Percentiles rank a stretch among this genome's conserved stretches.
These are phyloP conservation scores for Acronicta aceris DNA, from an alignment of 2,888 invertebrate genomes.

Conservation along the genomic window DNA sequence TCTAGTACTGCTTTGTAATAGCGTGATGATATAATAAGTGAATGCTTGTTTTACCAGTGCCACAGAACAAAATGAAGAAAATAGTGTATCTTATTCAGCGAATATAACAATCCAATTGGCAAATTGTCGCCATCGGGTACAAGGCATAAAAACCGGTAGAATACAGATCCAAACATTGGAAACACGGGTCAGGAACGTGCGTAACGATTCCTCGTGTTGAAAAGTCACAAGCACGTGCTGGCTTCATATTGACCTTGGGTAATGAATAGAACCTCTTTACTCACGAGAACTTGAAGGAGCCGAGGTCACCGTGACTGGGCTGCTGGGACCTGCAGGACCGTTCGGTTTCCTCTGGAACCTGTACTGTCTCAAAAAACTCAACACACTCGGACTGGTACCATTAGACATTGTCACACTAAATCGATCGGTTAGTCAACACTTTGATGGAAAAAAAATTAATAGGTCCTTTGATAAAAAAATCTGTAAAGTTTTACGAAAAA, in stretches of 20 bases:
- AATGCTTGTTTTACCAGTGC: background rate
- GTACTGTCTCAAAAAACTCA: constrained; percentile 91
- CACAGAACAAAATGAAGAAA: background rate
- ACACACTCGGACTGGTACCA: constrained; percentile 88
- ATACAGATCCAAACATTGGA: constrained; percentile 61
- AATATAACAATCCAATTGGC: background rate
- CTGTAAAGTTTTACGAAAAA: constrained; percentile 71
- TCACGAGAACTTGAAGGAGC: constrained; percentile 80
- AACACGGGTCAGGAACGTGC: constrained; percentile 66
- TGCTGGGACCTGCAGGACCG: constrained; percentile 73
- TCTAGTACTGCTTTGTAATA: constrained; percentile 6
- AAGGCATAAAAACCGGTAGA: constrained; percentile 27
- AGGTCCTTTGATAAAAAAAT: constrained; percentile 61
- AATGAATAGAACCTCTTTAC: constrained; percentile 58
- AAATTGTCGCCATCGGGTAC: constrained; percentile 11
- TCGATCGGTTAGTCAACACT: constrained; percentile 52
- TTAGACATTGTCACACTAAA: constrained; percentile 78
- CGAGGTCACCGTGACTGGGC: constrained; percentile 74
- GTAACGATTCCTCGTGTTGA: constrained; percentile 59
- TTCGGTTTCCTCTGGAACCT: constrained; percentile 91
- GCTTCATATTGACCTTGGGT: constrained; percentile 26
- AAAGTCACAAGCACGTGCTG: constrained; percentile 64
- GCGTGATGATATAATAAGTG: constrained; percentile 12
- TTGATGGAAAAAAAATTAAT: constrained; percentile 47
- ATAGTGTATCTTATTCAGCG: too few species aligned